Conservation (phyloP, 1,140 invertebrate species). For the Lordiphosa mommai region DNA sequence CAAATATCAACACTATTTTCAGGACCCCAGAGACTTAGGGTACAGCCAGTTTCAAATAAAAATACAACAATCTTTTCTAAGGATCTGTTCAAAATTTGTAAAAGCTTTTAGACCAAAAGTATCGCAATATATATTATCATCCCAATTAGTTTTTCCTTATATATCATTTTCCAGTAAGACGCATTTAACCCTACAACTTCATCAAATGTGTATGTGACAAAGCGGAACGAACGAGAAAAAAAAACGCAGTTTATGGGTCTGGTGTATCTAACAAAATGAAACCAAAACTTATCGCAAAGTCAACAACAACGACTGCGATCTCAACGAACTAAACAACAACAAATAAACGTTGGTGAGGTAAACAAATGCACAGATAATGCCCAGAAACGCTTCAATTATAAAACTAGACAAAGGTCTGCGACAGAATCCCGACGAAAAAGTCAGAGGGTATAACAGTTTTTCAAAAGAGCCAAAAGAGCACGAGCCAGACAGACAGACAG, state of each 20-base stretch:
- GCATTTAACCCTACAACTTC: not conserved
- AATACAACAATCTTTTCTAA: too few species aligned
- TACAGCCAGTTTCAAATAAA: too few species aligned
- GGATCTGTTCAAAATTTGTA: too few species aligned
- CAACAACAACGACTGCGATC: constrained; percentile 33
- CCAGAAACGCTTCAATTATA: not conserved
- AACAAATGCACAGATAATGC: constrained; percentile 60
- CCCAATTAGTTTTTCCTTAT: too few species aligned
- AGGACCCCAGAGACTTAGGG: too few species aligned
- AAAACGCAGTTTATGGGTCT: constrained; percentile 28
- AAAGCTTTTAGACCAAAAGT: too few species aligned
- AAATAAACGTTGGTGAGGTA: constrained; percentile 31
- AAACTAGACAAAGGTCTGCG: not conserved
- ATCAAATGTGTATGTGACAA: too few species aligned
- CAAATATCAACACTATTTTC: too few species aligned
- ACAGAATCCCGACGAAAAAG: not conserved
- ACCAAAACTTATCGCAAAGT: constrained; percentile 54
- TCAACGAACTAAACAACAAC: constrained; percentile 15
- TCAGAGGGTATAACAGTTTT: constrained; percentile 4
- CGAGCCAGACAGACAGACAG: constrained; percentile 16
- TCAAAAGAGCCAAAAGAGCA: constrained; percentile 2
- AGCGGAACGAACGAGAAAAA: not conserved
- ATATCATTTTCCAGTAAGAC: too few species aligned
- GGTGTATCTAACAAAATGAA: constrained; percentile 17
- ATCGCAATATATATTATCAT: too few species aligned